Base-by-base conservation (phyloP, 2,113 vertebrate genomes). In the Zootoca vivipara region DNA sequence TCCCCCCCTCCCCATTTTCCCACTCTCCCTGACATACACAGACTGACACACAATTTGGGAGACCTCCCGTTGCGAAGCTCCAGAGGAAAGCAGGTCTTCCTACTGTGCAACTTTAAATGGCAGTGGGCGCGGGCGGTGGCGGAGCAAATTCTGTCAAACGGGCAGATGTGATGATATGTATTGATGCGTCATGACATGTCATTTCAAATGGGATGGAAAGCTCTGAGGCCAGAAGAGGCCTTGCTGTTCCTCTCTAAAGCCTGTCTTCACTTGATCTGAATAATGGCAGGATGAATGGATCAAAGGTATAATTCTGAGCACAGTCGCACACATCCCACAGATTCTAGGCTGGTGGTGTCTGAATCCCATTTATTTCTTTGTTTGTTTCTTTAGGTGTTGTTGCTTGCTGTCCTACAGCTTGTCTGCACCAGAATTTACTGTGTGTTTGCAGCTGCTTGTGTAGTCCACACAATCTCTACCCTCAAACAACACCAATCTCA, bases 11-110 rank as follows among this genome's bases (percentile, higher is more conserved):
- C 40, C n/a, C 42, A 15, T 79, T 65, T 35, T 33, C 30, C 42
- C 52, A 5, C 30, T 69, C n/a, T 40, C 72, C n/a, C 24, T 83
- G 78, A 73, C 88, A 79, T 73, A 70, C 67, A 85, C 88, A 80
- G 52, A 72, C 70, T 94, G 87, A 72, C 93, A 90, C 92, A 93
- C 88, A 89, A 93, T 93, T 90, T 88, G 89, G 90, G 89, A 40
- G 13, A 83, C 73, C 83, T 86, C 93, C 91, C 89, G 87, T 92
- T 92, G 91, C 92, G 78, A 92, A 85, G 87, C 89, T 89, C 62
- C 92, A 0, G 58, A 78, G 88, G 73, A 94, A 85, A 92, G 78
- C 30, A 0, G 4, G 85, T 83, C 83, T 92, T 2, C 0, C 87
- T 15, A 8, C 83, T 86, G 84, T 89, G 88, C 0, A 1, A 28